Evolutionary conservation across 2,888 invertebrate species (phyloP).

Genomic region (Phanerotoma sp.): DNA sequence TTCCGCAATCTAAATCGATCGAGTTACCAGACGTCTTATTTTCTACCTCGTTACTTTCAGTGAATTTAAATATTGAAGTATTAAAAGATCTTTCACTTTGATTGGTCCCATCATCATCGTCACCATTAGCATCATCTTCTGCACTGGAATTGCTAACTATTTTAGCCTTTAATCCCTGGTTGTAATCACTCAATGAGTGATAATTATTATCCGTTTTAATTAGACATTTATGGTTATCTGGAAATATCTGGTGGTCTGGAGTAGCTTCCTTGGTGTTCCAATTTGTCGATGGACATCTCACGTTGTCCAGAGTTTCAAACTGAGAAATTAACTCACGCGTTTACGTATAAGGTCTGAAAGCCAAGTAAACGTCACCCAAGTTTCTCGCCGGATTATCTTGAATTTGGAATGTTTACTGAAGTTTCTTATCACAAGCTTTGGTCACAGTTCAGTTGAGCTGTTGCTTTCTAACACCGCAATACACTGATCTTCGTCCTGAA

Average conservation of each 20-base stretch:
- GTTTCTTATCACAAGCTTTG: not conserved
- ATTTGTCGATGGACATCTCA: constrained; percentile 47
- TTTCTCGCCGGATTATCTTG: not conserved
- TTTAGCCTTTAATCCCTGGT: not conserved
- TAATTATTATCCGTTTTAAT: not conserved
- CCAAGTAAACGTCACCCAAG: not conserved
- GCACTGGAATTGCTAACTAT: not conserved
- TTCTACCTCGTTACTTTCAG: too few relatives aligned
- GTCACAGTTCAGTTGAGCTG: too few relatives aligned
- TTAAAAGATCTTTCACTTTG: too few relatives aligned
- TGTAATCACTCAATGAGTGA: not conserved
- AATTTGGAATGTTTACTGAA: not conserved
- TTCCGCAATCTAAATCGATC: too few relatives aligned
- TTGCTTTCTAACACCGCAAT: not conserved
- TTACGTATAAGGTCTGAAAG: not conserved
- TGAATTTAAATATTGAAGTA: too few relatives aligned
- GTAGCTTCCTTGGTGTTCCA: constrained; percentile 37
- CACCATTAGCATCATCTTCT: too few relatives aligned
- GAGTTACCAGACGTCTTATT: too few relatives aligned
- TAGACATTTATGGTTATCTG: constrained; percentile 39
- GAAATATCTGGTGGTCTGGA: constrained; percentile 47
- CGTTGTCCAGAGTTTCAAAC: constrained; percentile 43
- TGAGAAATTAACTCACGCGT: not conserved
- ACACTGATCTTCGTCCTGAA: not conserved
- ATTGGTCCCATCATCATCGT: too few relatives aligned